A percentile compares a stretch with the other conserved stretches of the same genome.
These are phyloP conservation scores for Tuta absoluta DNA, from an alignment of 2,888 invertebrate genomes.

Conservation along the genomic window DNA sequence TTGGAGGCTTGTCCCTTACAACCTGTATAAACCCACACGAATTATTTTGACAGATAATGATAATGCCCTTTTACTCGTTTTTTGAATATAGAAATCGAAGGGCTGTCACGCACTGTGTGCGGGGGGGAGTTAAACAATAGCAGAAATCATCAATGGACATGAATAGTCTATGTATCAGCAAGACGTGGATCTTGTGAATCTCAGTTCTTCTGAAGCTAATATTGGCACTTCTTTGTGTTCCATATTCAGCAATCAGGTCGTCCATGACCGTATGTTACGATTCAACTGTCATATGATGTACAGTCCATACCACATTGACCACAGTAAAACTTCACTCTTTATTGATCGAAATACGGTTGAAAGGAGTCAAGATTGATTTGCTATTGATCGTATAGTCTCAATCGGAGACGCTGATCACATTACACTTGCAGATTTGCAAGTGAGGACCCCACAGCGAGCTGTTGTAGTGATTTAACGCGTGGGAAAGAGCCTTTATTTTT, in stretches of 20 bases:
- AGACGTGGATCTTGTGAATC: no score
- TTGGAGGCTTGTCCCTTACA: no score
- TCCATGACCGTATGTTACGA: slow-evolving; percentile 7
- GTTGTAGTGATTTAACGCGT: slow-evolving; percentile 1
- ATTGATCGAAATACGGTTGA: background rate
- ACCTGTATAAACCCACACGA: no score
- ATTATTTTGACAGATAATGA: no score
- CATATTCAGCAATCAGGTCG: slow-evolving; percentile 10
- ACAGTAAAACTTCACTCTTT: background rate
- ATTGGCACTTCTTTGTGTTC: background rate
- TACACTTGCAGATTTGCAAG: slow-evolving; percentile 14
- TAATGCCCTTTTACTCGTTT: no score
- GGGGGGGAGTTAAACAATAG: no score
- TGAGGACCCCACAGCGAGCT: background rate
- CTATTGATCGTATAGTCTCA: background rate
- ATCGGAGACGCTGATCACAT: slow-evolving; percentile 6
- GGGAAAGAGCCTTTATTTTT: slow-evolving; percentile 1
- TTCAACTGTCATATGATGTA: slow-evolving; percentile 4
- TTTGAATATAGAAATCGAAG: no score
- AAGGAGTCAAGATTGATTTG: background rate
- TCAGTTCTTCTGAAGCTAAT: background rate
- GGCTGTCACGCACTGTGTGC: no score
- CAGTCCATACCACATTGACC: background rate
- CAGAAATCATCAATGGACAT: no score
- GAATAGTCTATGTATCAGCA: no score